Percentiles rank a stretch among this genome's conserved stretches.
Conservation (phyloP, 2,113 vertebrate species). For the Stictonetta naevosa region DNA sequence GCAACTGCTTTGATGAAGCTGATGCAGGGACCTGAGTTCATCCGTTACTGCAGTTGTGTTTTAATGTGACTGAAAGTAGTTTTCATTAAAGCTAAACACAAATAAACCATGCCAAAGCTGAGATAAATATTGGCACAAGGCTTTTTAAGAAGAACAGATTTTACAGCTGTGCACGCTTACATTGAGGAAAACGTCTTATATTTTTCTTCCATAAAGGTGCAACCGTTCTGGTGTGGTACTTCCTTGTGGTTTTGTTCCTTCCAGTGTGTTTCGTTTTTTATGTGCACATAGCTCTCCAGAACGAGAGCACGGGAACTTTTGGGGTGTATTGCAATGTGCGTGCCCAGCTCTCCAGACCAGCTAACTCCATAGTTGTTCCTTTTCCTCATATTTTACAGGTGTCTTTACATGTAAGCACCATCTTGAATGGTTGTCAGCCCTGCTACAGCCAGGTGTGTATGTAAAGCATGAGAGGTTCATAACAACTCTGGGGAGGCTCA, state of each 20-base stretch:
- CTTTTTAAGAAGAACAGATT: neutral
- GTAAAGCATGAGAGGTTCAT: neutral
- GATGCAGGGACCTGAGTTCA: neutral
- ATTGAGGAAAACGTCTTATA: neutral
- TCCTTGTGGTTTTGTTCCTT: neutral
- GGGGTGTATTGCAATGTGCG: neutral
- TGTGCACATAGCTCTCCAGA: neutral
- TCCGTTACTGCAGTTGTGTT: slow-evolving; percentile 1
- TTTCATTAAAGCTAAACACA: neutral
- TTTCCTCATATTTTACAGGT: neutral
- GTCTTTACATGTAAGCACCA: neutral
- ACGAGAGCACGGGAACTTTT: neutral
- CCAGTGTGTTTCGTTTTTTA: neutral
- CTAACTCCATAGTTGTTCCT: neutral
- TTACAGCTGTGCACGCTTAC: neutral
- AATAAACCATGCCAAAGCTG: slow-evolving; percentile 4
- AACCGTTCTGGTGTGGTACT: neutral
- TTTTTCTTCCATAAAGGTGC: neutral
- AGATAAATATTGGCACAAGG: neutral
- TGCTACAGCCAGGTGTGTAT: neutral
- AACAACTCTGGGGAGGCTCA: neutral
- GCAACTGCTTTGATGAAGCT: neutral
- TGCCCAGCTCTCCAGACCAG: neutral
- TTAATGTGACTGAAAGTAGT: neutral
- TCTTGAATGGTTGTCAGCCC: neutral